These are phyloP conservation scores for Halcyon chelicuti DNA, from an alignment of 2,797 vertebrate genomes.

Conservation along the genomic window DNA sequence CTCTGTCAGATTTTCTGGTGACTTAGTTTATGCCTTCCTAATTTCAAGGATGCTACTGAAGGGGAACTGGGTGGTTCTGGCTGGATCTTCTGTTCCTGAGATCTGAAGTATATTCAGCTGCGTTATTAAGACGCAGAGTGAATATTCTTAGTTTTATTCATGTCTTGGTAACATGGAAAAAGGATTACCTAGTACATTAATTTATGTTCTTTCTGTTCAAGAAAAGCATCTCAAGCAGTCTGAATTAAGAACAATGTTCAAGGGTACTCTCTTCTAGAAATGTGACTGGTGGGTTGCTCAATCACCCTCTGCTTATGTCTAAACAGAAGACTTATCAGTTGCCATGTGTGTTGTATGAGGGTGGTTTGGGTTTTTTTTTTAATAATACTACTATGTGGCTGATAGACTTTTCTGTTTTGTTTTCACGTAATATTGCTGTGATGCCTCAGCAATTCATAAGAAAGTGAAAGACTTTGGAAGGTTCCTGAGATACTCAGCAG, in stretches of 20 bases:
- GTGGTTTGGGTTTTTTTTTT: not conserved
- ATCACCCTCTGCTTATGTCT: rapidly evolving
- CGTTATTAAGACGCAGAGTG: not conserved
- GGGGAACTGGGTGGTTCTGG: not conserved
- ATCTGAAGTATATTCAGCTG: not conserved
- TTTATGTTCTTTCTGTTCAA: not conserved
- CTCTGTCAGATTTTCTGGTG: not conserved
- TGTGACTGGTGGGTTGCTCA: not conserved
- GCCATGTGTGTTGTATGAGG: rapidly evolving
- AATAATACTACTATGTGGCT: not conserved
- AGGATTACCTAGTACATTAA: not conserved
- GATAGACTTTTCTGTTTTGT: not conserved
- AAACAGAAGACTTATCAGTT: not conserved
- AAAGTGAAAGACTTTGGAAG: not conserved
- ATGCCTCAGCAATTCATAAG: not conserved
- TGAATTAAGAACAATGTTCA: not conserved
- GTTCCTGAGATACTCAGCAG: not conserved
- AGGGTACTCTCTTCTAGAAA: not conserved
- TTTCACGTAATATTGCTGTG: not conserved
- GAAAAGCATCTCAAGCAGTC: not conserved
- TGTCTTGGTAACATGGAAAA: not conserved
- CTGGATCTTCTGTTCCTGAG: not conserved
- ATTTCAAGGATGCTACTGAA: not conserved
- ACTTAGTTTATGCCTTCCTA: not conserved
- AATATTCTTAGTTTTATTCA: not conserved